Evolutionary conservation across 2,888 invertebrate species (phyloP), one percentile per base, ranked within the genome.

Genomic region (Griposia aprilina): DNA sequence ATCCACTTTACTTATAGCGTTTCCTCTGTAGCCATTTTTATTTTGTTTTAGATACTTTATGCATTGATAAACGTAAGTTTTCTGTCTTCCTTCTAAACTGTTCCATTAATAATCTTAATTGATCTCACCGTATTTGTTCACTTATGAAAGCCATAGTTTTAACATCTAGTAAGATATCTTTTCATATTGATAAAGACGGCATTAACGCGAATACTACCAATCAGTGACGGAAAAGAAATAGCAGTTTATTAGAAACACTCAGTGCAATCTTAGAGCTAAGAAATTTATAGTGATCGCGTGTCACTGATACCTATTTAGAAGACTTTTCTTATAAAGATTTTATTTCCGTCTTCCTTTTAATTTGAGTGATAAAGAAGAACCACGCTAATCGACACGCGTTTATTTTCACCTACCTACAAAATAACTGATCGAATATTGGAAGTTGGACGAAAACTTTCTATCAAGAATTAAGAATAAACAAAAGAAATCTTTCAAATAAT

Each of bases 271-370:
- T 87, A 88, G 76, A 80, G 82, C 83, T 82, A 76, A 82, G 79
- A 80, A 83, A 90, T 90, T 84, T 82, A 88, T 88, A 82, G 68
- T 68, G 57, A 82, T 80, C 76, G 82, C 83, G 86, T 83, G 78
- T 87, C 82, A 57, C 55, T 70, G 55, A 67, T 59, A 52, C 67
- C 17, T 63, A 57, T 63, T 68, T 48, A 52, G 30, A 67, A 73
- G 13, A 23, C 60, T 15, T 41, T 30, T 65, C 41, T 17, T 41
- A 50, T n/a, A 15, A 26, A 15, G 20, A 57, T n/a, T 26, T 45
- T 15, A 2, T 66, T 65, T 26, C 30, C 23, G 2, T n/a, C 11
- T 72, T 57, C 8, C 17, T 72, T 41, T 68, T 36, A 15, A 55
- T 62, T 41, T 8, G 0, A 23, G 50, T 41, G 2, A n/a, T 26